Evolutionary conservation across 2,797 vertebrate species (phyloP).

Genomic region (Sarcoramphus papa): DNA sequence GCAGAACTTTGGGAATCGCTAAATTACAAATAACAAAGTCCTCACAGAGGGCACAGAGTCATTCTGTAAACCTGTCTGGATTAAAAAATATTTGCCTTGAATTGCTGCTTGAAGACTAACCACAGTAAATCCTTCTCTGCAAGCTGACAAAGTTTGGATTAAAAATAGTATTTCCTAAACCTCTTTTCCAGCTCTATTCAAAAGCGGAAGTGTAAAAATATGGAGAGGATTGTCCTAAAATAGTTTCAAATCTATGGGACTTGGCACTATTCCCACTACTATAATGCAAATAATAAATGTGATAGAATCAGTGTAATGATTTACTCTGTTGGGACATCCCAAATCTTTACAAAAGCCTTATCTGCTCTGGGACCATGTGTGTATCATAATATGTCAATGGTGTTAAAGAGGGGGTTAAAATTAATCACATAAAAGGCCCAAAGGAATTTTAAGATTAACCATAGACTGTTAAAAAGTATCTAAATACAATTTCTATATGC

Average conservation of each 20-base stretch:
- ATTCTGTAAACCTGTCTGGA: not conserved
- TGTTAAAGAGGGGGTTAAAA: not conserved
- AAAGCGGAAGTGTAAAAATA: not conserved
- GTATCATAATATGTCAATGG: not conserved
- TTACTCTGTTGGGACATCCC: not conserved
- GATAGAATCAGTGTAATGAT: not conserved
- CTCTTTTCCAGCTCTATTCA: not conserved
- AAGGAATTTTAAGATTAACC: not conserved
- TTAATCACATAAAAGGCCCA: rapidly evolving
- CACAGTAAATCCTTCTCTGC: not conserved
- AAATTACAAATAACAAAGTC: not conserved
- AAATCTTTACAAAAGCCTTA: not conserved
- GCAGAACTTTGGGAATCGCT: not conserved
- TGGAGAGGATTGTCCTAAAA: not conserved
- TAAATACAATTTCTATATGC: not conserved
- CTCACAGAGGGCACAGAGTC: not conserved
- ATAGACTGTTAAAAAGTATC: not conserved
- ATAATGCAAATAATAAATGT: not conserved
- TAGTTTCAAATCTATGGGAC: not conserved
- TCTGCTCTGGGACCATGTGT: not conserved
- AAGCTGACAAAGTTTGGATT: not conserved
- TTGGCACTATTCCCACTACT: not conserved
- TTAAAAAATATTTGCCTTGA: not conserved
- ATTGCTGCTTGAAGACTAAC: not conserved
- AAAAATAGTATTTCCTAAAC: not conserved